phyloP scores from a whole-genome alignment of 1,140 invertebrate genomes.

The Drosophila parabipectinata region DNA sequence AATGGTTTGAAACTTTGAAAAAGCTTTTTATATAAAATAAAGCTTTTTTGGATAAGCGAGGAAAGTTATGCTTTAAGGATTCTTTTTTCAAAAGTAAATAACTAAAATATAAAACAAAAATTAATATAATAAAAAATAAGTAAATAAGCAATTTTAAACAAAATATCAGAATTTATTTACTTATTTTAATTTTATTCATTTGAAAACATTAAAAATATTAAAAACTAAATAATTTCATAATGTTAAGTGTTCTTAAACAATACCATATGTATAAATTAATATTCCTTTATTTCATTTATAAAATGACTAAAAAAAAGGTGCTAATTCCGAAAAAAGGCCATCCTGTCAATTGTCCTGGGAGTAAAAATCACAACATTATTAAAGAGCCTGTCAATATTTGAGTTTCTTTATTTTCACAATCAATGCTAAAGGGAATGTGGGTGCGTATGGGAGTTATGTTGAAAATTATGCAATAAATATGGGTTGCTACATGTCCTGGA shows the following conservation, averaged over 20 bases:
- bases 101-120: no score
- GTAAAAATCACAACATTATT: conserved; percentile 30
- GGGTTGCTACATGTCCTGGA: conserved; percentile 31
- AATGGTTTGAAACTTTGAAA: not conserved
- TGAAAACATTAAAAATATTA: no score
- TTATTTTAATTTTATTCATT: no score
- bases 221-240: no score
- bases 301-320: not conserved
- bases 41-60: not conserved
- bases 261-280: not conserved
- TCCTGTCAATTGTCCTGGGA: conserved; percentile 11
- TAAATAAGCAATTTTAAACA: no score
- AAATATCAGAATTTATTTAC: no score
- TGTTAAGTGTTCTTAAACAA: not conserved
- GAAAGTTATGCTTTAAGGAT: not conserved
- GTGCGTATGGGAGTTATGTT: conserved; percentile 10
- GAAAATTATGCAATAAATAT: conserved; percentile 70
- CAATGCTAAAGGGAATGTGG: conserved; percentile 11
- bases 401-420: conserved; percentile 38
- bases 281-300: not conserved
- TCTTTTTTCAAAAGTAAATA: not conserved
- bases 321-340: not conserved
- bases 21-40: not conserved
- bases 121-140: no score
- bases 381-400: conserved; percentile 27